A percentile compares a stretch with the other conserved stretches of the same genome.
Conservation (phyloP, 2,113 vertebrate genomes). For the Phalacrocorax aristotelis region DNA sequence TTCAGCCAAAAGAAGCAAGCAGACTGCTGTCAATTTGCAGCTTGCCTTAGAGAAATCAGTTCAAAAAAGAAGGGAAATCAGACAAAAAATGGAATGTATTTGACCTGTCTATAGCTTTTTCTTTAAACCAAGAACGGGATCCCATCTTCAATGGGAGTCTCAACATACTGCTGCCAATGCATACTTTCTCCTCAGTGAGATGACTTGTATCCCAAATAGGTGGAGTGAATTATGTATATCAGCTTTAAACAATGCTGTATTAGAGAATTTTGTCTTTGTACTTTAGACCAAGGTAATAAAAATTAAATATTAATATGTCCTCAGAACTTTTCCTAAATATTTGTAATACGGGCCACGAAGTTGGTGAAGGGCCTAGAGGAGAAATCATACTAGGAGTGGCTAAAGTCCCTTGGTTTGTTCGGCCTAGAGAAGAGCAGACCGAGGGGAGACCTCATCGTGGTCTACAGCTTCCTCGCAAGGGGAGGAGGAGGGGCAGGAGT, state of each 20-base stretch:
- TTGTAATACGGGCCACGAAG: neutral
- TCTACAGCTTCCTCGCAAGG: no score
- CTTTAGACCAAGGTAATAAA: constrained; percentile 30
- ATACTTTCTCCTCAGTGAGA: neutral
- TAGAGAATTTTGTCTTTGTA: constrained; percentile 7
- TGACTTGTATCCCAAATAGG: neutral
- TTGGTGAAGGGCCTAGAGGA: no score
- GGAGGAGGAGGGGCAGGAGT: no score
- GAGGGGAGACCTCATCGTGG: no score
- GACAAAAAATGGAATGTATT: neutral
- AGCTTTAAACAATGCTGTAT: constrained; percentile 13
- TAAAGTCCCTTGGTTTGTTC: no score
- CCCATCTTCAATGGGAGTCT: neutral
- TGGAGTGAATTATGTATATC: constrained; percentile 19
- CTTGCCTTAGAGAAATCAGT: neutral
- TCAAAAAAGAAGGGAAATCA: neutral
- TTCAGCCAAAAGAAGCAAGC: neutral
- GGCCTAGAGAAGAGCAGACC: no score
- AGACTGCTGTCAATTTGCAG: neutral
- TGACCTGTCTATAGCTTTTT: neutral
- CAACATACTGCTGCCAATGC: neutral
- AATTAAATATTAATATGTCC: constrained; percentile 55
- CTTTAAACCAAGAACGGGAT: neutral
- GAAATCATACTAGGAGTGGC: no score
- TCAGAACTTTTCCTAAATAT: constrained; percentile 39